Base-by-base conservation (phyloP, 1,140 invertebrate species). In the Cephus cinctus region DNA sequence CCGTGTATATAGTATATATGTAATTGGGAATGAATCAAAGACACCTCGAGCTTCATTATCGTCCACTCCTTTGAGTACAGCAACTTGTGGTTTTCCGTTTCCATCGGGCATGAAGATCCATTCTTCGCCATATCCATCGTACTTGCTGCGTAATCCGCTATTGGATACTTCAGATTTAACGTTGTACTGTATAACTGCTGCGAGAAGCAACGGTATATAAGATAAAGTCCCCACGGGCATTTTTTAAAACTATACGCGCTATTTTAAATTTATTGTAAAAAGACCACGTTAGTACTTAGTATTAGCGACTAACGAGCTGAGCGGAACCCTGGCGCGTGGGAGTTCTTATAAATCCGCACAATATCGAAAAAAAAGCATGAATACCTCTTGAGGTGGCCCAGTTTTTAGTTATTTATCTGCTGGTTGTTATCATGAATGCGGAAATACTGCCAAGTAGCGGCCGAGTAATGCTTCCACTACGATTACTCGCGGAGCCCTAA, bases 21-120 rank as follows among this genome's bases (percentile, higher is more conserved):
- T 42, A 23, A 77, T 67, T 5, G 63, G 40, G 6, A 59, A 50
- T 19, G 59, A 61, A 1, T 64, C 52, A 2, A 71, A 59, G 45
- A 68, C 27, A 18, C 53, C 59, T n/a, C 65, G 63, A 8, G 23
- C 43, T 6, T 57, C 53, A 2, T 54, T 56, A 27, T 47, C 57
- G 21, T 59, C 14, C 18, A 58, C 19, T 2, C 66, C 61, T 36
- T 73, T 77, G 3, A 79, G 45, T 20, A 79, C 66, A 8, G 82
- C 81, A 11, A 81, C 78, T 54, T 83, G 79, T 0, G 80, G 75
- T 4, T 78, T 69, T 2, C 76, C 81, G 50, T 83, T 76, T 8
- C 82, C 83, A 62, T 84, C 81, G 2, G 83, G 83, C 69, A 85
- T 80, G 42, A 83, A 81, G 34, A 85, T 82, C 83, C 83, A 85